phyloP scores from a whole-genome alignment of 2,888 invertebrate species.

The Phlogophora meticulosa region DNA sequence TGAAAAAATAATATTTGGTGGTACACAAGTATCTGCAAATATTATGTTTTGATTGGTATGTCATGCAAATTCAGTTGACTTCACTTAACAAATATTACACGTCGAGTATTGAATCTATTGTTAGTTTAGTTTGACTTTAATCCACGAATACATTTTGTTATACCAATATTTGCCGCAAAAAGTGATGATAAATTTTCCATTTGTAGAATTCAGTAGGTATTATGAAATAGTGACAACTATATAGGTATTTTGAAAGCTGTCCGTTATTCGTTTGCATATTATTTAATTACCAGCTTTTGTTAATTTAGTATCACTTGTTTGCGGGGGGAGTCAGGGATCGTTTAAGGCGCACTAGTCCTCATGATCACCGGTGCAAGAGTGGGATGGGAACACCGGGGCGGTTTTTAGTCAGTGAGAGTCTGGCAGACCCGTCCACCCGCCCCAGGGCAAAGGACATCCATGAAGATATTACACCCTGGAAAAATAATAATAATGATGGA shows the following conservation, averaged over 20 bases:
- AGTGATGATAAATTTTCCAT: background rate
- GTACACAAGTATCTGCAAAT: constrained; percentile 35
- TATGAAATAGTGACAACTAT: background rate
- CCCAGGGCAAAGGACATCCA: no score
- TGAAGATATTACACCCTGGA: no score
- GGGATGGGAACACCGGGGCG: no score
- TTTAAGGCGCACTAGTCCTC: no score
- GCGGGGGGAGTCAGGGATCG: no score
- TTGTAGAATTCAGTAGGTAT: background rate
- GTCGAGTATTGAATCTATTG: constrained; percentile 8
- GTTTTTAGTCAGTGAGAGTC: no score
- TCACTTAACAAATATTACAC: constrained; percentile 46
- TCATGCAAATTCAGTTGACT: constrained; percentile 46
- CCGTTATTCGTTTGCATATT: no score
- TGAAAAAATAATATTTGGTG: constrained; percentile 59
- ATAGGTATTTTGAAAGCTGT: background rate
- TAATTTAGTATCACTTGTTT: no score
- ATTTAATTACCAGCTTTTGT: no score
- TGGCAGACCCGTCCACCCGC: no score
- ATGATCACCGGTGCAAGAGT: no score
- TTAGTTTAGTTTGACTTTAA: constrained; percentile 44
- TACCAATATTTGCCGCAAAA: constrained; percentile 31
- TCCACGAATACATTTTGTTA: constrained; percentile 37
- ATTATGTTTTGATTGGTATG: constrained; percentile 51
- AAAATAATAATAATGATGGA: no score